Evolutionary conservation across 2,888 invertebrate species (phyloP).

Genomic region (Tryphoninae sp.): DNA sequence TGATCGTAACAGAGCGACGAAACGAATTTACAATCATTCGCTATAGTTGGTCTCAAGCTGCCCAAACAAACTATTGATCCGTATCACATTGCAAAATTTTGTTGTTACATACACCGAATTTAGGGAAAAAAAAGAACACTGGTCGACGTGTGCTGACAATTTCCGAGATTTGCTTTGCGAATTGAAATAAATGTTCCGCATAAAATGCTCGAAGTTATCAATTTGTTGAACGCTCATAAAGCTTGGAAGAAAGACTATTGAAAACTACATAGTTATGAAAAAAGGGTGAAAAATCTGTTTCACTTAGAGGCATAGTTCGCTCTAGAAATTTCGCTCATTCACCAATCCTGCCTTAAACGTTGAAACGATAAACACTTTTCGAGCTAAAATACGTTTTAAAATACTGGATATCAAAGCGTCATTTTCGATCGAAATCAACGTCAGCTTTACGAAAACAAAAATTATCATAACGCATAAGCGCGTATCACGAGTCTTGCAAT

Average conservation of each 20-base stretch:
- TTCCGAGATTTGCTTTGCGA: too few species aligned
- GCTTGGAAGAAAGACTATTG: not conserved
- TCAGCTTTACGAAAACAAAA: slow-evolving; percentile 34
- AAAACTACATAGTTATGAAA: too few species aligned
- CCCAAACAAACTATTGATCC: not conserved
- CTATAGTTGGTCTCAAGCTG: too few species aligned
- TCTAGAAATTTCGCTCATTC: not conserved
- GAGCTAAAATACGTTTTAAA: slow-evolving; percentile 51
- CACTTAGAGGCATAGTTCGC: not conserved
- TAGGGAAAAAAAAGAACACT: not conserved
- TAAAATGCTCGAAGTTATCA: too few species aligned
- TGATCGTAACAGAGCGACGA: too few species aligned
- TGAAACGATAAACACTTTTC: not conserved
- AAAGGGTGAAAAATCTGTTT: too few species aligned
- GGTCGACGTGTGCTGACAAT: not conserved
- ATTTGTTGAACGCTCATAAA: too few species aligned
- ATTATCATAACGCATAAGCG: slow-evolving; percentile 3
- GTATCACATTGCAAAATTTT: not conserved
- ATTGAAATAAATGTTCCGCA: too few species aligned
- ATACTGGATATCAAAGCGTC: slow-evolving; percentile 46
- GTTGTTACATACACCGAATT: too few species aligned
- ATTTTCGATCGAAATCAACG: slow-evolving; percentile 35
- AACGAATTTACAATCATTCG: too few species aligned
- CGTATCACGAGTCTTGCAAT: slow-evolving; percentile 30
- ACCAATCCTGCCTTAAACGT: not conserved